A percentile compares a stretch with the other conserved stretches of the same genome.
Evolutionary conservation across 2,113 vertebrate genomes (phyloP).

Genomic region (Syngnathus scovelli): DNA sequence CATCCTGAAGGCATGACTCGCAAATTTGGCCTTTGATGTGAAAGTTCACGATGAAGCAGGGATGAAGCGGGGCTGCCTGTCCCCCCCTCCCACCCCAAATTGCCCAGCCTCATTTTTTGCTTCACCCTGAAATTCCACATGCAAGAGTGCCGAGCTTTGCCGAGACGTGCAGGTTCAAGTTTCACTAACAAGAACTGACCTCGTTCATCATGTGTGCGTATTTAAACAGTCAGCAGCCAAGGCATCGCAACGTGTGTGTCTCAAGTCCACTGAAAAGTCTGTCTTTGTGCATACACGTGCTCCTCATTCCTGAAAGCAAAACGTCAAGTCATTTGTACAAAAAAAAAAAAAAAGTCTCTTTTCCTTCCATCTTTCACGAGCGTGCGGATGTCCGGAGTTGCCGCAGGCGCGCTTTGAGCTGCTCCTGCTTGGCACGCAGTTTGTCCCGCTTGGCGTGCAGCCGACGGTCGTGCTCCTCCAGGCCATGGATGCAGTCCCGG

Average conservation of each 20-base stretch:
- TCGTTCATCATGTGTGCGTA: slow-evolving; percentile 2
- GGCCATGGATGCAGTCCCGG: slow-evolving; percentile 65
- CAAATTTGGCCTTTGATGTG: not conserved
- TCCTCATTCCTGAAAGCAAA: not conserved
- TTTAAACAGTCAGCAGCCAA: slow-evolving; percentile 59
- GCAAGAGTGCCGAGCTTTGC: not conserved
- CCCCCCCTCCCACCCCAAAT: not conserved
- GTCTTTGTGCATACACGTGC: slow-evolving; percentile 23
- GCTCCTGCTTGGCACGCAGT: slow-evolving; percentile 56
- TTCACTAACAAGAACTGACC: not conserved
- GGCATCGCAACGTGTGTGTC: slow-evolving; percentile 45
- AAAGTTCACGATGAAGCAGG: not conserved
- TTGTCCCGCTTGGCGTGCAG: slow-evolving; percentile 50
- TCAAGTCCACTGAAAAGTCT: not conserved
- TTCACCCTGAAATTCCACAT: not conserved
- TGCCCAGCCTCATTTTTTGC: not conserved
- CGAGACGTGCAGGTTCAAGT: not conserved
- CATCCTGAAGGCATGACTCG: slow-evolving; percentile 29
- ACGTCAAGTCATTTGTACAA: slow-evolving; percentile 30
- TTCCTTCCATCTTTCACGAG: not conserved
- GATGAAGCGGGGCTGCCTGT: not conserved
- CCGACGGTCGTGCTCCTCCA: slow-evolving; percentile 57
- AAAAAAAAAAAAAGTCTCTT: not conserved
- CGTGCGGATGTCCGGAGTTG: slow-evolving; percentile 43
- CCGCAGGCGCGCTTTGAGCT: slow-evolving; percentile 58